Conservation (phyloP, 2,797 vertebrate species). For the Pipistrellus nathusii region DNA sequence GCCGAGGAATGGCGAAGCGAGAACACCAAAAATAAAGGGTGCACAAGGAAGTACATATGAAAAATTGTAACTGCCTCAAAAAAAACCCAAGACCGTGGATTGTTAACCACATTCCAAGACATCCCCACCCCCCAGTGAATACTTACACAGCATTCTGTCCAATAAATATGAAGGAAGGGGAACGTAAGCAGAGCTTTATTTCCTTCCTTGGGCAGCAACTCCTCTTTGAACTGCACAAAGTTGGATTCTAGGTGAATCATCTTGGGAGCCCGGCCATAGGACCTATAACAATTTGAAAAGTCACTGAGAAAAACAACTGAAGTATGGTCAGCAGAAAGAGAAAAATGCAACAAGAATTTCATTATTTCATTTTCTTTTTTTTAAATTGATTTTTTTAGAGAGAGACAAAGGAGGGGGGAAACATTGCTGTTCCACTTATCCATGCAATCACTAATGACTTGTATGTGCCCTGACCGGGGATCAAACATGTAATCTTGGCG, state of each 20-base stretch:
- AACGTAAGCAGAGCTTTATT: constrained; percentile 98
- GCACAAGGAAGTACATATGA: rapidly evolving
- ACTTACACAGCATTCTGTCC: constrained; percentile 99
- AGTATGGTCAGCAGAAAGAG: background rate
- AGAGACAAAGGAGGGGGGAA: background rate
- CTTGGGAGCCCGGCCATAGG: constrained; percentile 98
- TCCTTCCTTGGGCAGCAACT: constrained; percentile 97
- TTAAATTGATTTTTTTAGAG: background rate
- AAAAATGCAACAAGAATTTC: background rate
- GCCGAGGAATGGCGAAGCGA: background rate
- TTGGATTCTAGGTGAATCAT: constrained; percentile 99
- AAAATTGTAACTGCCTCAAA: background rate
- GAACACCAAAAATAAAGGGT: background rate
- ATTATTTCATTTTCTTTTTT: background rate
- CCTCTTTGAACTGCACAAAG: constrained; percentile 99
- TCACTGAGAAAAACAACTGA: background rate
- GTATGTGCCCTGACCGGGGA: background rate
- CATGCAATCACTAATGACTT: background rate
- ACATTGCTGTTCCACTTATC: background rate
- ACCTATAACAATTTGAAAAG: constrained; percentile 88
- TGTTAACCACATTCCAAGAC: rapidly evolving
- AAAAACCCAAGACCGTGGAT: rapidly evolving
- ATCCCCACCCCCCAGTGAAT: background rate
- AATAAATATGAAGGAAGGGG: constrained; percentile 99
- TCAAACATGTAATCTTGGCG: background rate